Conservation (phyloP, 2,113 vertebrate species). For the Oncorhynchus keta region DNA sequence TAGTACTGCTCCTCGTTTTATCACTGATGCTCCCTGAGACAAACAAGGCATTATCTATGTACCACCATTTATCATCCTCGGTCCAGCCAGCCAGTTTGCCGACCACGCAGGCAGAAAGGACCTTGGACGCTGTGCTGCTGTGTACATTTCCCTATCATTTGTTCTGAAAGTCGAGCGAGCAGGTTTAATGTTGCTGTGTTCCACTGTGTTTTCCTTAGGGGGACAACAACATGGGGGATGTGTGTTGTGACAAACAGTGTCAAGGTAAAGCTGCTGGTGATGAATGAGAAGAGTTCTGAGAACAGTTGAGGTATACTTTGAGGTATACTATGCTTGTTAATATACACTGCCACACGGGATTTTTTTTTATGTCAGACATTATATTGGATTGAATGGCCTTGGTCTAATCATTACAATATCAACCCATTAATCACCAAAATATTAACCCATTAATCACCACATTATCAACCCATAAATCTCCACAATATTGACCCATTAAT, state of each 20-base stretch:
- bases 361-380: slow-evolving; percentile 3
- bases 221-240: slow-evolving; percentile 34
- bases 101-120: slow-evolving; percentile 65
- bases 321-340: background rate
- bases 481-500: background rate
- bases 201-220: slow-evolving; percentile 44
- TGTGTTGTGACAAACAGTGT: slow-evolving; percentile 44
- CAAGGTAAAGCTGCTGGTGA: slow-evolving; percentile 44
- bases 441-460: slow-evolving; percentile 57
- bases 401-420: slow-evolving; percentile 21
- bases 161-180: slow-evolving; percentile 49
- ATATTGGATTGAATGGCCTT: background rate
- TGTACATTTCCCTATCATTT: slow-evolving; percentile 50
- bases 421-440: too few species aligned
- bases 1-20: slow-evolving; percentile 59
- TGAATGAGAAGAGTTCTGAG: slow-evolving; percentile 47
- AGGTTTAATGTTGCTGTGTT: slow-evolving; percentile 54
- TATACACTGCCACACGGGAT: background rate
- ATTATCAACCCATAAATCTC: background rate
- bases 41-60: slow-evolving; percentile 68
- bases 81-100: slow-evolving; percentile 48
- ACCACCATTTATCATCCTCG: slow-evolving; percentile 66
- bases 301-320: background rate
- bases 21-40: slow-evolving; percentile 67
- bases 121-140: slow-evolving; percentile 55